Conservation (phyloP, 2,888 invertebrate genomes). For the Poecilus cupreus region DNA sequence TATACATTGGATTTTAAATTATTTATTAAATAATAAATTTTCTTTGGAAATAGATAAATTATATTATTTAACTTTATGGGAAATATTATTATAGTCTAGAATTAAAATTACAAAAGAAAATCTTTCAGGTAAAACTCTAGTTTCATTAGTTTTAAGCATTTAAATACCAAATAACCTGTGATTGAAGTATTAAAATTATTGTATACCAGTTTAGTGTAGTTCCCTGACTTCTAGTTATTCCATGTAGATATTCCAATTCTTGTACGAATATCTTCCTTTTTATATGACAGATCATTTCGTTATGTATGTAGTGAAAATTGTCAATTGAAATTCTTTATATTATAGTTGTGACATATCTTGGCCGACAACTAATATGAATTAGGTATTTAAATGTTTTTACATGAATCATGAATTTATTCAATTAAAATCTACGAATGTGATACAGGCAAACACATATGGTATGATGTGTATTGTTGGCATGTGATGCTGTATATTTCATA, state of each 20-base stretch:
- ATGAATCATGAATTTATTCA: slow-evolving; percentile 25
- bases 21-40: too few species aligned
- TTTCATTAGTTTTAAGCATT: slow-evolving; percentile 44
- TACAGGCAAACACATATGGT: slow-evolving; percentile 40
- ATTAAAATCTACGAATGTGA: slow-evolving; percentile 54
- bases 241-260: slow-evolving; percentile 11
- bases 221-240: neutral
- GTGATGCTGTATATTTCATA: slow-evolving; percentile 56
- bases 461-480: slow-evolving; percentile 43
- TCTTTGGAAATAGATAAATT: too few species aligned
- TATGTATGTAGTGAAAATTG: slow-evolving; percentile 12
- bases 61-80: too few species aligned
- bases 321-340: slow-evolving; percentile 22
- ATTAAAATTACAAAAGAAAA: neutral
- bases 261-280: slow-evolving; percentile 12
- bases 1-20: neutral
- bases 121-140: neutral
- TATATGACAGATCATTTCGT: neutral
- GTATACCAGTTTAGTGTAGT: slow-evolving; percentile 37
- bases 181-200: slow-evolving; percentile 44
- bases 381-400: slow-evolving; percentile 57
- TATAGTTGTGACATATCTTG: slow-evolving; percentile 51
- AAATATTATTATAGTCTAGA: neutral
- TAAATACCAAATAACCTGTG: slow-evolving; percentile 58
- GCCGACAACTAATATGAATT: slow-evolving; percentile 16